Percentiles rank a stretch among this genome's conserved stretches.
These are phyloP conservation scores for Sebastes oblongus DNA, from an alignment of 2,797 vertebrate species.

Conservation along the genomic window DNA sequence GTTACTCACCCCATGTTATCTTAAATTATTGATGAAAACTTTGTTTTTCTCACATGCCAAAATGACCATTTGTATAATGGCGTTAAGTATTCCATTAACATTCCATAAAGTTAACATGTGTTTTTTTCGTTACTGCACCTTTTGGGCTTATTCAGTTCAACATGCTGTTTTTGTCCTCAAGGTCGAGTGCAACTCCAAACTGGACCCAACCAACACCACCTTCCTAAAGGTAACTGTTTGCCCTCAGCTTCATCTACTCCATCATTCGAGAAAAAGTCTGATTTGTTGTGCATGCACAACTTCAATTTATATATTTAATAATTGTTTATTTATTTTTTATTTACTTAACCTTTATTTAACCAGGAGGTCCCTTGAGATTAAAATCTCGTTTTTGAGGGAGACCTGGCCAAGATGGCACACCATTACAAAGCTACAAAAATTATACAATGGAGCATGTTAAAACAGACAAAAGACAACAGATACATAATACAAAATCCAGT, in stretches of 20 bases:
- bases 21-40: background rate
- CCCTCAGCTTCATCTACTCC: background rate
- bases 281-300: background rate
- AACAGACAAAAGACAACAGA: no score
- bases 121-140: background rate
- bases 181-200: slow-evolving; percentile 98
- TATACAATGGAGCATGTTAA: no score
- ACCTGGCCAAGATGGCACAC: no score
- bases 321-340: no score
- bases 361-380: no score
- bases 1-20: background rate
- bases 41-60: background rate
- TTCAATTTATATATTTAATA: background rate
- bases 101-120: background rate
- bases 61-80: background rate
- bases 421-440: no score
- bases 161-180: slow-evolving; percentile 53
- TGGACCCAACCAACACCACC: slow-evolving; percentile 96
- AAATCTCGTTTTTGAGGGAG: no score
- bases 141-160: background rate
- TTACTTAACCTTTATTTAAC: no score
- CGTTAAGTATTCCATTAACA: background rate
- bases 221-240: slow-evolving; percentile 90
- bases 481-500: no score
- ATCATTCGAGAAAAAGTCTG: background rate